Conservation (phyloP, 1,140 invertebrate species). For the Tetramorium parvispinum region DNA sequence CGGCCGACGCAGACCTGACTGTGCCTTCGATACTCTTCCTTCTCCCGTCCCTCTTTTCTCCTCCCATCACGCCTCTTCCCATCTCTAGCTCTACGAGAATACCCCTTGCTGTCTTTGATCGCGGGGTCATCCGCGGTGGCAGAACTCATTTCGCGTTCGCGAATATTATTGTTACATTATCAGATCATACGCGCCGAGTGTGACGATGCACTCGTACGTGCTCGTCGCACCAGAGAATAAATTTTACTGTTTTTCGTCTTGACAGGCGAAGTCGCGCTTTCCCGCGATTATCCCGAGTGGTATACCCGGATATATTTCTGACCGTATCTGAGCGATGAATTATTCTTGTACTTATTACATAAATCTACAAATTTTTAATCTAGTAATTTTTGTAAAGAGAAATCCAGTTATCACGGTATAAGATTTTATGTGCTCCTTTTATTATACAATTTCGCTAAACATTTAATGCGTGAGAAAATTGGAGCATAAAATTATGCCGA, state of each 20-base stretch:
- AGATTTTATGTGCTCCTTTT: neutral
- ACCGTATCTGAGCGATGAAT: neutral
- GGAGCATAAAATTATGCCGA: neutral
- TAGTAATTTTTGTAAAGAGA: neutral
- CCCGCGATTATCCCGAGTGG: neutral
- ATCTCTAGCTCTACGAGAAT: slow-evolving; percentile 47
- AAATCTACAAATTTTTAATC: slow-evolving; percentile 15
- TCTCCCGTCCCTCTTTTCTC: slow-evolving; percentile 28
- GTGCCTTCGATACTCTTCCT: slow-evolving; percentile 69
- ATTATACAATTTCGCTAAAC: neutral
- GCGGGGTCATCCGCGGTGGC: slow-evolving; percentile 45
- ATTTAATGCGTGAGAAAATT: neutral
- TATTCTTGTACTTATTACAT: neutral
- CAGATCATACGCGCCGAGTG: neutral
- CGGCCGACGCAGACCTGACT: slow-evolving; percentile 73
- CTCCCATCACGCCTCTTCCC: neutral
- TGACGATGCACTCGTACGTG: neutral
- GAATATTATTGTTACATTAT: slow-evolving; percentile 52
- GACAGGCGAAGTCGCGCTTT: neutral
- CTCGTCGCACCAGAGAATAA: neutral
- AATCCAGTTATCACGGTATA: neutral
- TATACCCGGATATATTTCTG: neutral
- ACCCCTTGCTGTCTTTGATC: slow-evolving; percentile 62
- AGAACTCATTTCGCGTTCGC: slow-evolving; percentile 12
- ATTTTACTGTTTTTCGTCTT: slow-evolving; percentile 17